Percentiles rank a stretch among this genome's conserved stretches.
phyloP scores from a whole-genome alignment of 2,888 invertebrate species.

The Phorcus lineatus region DNA sequence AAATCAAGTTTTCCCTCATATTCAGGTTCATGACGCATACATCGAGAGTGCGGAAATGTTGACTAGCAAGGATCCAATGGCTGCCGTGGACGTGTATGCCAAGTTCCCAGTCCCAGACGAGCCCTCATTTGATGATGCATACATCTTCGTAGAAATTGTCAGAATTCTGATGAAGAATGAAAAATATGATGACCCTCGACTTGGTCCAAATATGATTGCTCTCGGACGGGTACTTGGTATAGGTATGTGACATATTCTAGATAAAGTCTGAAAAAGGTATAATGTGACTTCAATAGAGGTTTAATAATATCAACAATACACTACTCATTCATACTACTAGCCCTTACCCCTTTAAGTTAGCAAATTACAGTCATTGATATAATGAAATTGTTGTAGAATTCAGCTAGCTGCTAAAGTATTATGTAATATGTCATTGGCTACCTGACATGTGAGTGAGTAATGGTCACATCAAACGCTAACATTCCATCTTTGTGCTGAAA shows the following conservation, averaged over 20 bases:
- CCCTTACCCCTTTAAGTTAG: no score
- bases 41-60: slow-evolving; percentile 73
- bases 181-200: slow-evolving; percentile 72
- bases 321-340: no score
- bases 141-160: slow-evolving; percentile 74
- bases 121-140: slow-evolving; percentile 74
- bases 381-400: no score
- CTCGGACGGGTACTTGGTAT: slow-evolving; percentile 71
- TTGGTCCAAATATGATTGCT: slow-evolving; percentile 70
- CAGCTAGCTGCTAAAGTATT: no score
- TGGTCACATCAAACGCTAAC: no score
- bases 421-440: no score
- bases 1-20: no score
- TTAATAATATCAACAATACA: no score
- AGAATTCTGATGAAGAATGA: slow-evolving; percentile 72
- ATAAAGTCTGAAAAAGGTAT: neutral
- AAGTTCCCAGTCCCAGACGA: slow-evolving; percentile 72
- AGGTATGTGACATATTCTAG: slow-evolving; percentile 53
- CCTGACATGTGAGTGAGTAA: no score
- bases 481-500: no score
- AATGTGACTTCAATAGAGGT: neutral
- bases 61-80: slow-evolving; percentile 66
- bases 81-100: slow-evolving; percentile 73
- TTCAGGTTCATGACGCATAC: slow-evolving; percentile 74
- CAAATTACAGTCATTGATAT: no score